A percentile compares a stretch with the other conserved stretches of the same genome.
Evolutionary conservation across 2,888 invertebrate species (phyloP).

Genomic region (Scrobipalpa atriplicella): DNA sequence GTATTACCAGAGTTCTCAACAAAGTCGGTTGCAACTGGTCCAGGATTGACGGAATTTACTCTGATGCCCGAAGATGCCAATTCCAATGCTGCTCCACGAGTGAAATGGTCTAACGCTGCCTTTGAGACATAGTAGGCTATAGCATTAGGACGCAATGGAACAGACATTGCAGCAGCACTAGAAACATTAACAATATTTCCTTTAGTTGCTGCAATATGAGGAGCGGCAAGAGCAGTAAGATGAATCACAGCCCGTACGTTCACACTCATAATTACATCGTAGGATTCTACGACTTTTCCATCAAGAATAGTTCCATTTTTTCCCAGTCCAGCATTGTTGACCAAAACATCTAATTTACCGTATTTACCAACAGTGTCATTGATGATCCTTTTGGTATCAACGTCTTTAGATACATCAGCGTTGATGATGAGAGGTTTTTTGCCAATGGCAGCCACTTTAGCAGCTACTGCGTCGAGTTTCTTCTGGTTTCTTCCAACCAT

Average conservation of each 20-base stretch:
- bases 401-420: conserved; percentile 50
- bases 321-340: conserved; percentile 54
- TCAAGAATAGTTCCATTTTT: conserved; percentile 37
- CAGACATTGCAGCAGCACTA: conserved; percentile 40
- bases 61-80: conserved; percentile 81
- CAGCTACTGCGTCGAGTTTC: conserved; percentile 42
- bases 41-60: conserved; percentile 88
- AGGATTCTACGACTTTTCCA: conserved; percentile 42
- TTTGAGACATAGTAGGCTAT: conserved; percentile 86
- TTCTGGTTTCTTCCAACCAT: conserved; percentile 47
- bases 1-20: conserved; percentile 46
- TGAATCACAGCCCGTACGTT: conserved; percentile 49
- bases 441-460: conserved; percentile 39
- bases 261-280: conserved; percentile 46
- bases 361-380: conserved; percentile 46
- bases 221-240: conserved; percentile 46
- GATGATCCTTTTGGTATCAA: conserved; percentile 42
- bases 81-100: conserved; percentile 86
- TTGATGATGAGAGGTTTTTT: conserved; percentile 41
- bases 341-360: conserved; percentile 50
- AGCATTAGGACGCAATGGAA: neutral
- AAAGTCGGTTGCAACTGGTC: conserved; percentile 81
- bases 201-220: conserved; percentile 48
- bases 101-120: conserved; percentile 88
- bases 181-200: conserved; percentile 59